These are phyloP conservation scores for Borostomias antarcticus DNA, from an alignment of 2,797 vertebrate genomes.

Conservation along the genomic window DNA sequence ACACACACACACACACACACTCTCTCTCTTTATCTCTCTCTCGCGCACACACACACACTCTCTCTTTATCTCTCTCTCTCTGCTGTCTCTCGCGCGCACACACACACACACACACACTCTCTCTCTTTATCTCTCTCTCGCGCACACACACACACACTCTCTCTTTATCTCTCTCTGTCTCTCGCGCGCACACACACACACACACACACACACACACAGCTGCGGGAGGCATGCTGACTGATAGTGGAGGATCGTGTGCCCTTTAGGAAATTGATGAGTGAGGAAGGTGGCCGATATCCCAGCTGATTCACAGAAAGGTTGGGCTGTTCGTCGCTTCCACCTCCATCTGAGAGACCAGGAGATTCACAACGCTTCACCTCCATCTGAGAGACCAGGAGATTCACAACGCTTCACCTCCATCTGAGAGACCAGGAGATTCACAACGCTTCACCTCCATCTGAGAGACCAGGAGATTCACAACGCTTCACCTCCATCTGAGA, in stretches of 20 bases:
- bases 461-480: background rate
- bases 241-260: conserved; percentile 24
- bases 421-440: conserved; percentile 29
- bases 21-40: too few species aligned
- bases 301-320: conserved; percentile 22
- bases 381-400: too few species aligned
- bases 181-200: too few species aligned
- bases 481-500: background rate
- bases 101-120: background rate
- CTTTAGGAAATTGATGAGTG: conserved; percentile 42
- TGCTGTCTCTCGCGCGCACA: too few species aligned
- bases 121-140: background rate
- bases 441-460: too few species aligned
- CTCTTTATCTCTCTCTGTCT: too few species aligned
- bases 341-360: conserved; percentile 25
- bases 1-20: background rate
- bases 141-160: background rate
- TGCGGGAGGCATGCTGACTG: conserved; percentile 14
- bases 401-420: background rate
- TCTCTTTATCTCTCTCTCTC: too few species aligned
- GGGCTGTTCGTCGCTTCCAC: conserved; percentile 6
- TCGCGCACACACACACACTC: too few species aligned
- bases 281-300: conserved; percentile 19
- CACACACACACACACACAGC: background rate
- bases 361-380: conserved; percentile 22